Conservation (phyloP, 1,140 invertebrate species). For the Pentalonia nigronervosa region DNA sequence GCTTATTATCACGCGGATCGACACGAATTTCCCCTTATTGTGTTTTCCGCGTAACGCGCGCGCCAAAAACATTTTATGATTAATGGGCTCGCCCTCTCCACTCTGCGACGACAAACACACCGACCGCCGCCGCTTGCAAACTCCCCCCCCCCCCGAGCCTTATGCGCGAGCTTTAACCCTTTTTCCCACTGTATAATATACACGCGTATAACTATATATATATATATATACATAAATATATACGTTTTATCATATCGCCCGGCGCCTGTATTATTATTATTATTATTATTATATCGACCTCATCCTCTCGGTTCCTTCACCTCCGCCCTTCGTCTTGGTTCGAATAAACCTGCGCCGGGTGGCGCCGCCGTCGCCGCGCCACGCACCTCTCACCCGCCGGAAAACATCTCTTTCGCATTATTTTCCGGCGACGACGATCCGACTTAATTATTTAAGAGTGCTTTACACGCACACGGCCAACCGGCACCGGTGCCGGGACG, state of each 20-base stretch:
- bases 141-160: background rate
- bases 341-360: background rate
- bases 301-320: background rate
- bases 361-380: background rate
- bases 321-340: background rate
- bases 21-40: slow-evolving; percentile 55
- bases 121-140: background rate
- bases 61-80: slow-evolving; percentile 57
- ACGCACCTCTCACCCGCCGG: background rate
- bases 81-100: slow-evolving; percentile 3
- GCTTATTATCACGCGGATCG: slow-evolving; percentile 47
- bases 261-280: slow-evolving; percentile 12
- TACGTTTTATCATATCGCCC: background rate
- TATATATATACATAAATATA: background rate
- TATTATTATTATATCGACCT: slow-evolving; percentile 5
- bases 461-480: background rate
- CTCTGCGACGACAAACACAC: background rate
- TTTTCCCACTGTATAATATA: background rate
- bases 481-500: background rate
- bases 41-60: slow-evolving; percentile 51
- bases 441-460: slow-evolving; percentile 54
- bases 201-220: background rate
- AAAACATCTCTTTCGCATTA: slow-evolving; percentile 56
- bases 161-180: slow-evolving; percentile 50
- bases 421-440: slow-evolving; percentile 31